Evolutionary conservation across 2,113 vertebrate genomes (phyloP).

Genomic region (Pangasianodon gigas): DNA sequence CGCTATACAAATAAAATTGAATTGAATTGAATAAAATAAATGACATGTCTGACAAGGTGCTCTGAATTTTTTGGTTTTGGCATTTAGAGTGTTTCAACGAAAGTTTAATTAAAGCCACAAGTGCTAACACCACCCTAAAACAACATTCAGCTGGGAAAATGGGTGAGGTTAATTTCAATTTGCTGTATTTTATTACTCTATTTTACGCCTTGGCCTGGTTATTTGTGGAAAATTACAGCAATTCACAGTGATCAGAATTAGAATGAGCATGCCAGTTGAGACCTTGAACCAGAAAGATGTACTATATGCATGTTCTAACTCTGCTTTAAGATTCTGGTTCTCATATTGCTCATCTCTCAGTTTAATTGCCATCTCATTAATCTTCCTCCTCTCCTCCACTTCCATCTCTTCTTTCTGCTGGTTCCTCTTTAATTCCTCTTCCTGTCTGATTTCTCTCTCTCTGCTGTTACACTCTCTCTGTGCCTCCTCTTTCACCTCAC

Average conservation of each 20-base stretch:
- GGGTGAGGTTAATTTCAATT: background rate
- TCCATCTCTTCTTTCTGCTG: background rate
- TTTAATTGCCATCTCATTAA: conserved; percentile 19
- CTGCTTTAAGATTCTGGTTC: background rate
- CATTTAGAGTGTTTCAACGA: no score
- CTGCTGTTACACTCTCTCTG: background rate
- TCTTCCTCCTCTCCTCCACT: background rate
- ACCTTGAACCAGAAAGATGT: background rate
- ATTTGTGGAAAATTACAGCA: background rate
- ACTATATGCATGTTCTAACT: background rate
- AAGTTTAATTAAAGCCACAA: no score
- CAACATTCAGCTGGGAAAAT: background rate
- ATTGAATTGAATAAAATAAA: no score
- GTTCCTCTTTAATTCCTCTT: background rate
- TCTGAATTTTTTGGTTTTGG: no score
- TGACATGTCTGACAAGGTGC: no score
- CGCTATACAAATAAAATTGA: no score
- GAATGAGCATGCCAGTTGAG: background rate
- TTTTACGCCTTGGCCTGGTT: background rate
- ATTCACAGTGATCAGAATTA: background rate
- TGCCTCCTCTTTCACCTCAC: background rate
- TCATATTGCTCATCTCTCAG: conserved; percentile 28
- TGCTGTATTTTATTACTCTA: background rate
- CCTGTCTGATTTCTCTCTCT: background rate
- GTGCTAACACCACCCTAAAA: no score